Conservation (phyloP, 2,113 vertebrate genomes). For the Uria lomvia region DNA sequence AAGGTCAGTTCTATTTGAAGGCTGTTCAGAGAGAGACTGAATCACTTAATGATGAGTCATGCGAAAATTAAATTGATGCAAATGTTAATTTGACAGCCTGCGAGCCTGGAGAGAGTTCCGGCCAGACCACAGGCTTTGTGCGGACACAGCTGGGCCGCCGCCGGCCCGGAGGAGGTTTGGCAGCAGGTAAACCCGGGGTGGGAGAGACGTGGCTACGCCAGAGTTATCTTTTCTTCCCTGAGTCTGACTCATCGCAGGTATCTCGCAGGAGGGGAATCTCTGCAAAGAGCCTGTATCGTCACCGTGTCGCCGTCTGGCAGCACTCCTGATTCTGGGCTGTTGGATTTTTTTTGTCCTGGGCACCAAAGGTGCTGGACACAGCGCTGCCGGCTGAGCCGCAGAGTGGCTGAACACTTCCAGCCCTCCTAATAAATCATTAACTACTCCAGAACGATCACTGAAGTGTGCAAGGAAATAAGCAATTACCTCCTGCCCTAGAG, state of each 20-base stretch:
- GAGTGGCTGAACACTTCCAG: not conserved
- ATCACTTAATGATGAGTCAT: slow-evolving; percentile 59
- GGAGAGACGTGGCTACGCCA: not conserved
- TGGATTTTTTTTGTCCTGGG: not conserved
- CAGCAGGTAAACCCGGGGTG: not conserved
- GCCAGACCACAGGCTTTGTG: not conserved
- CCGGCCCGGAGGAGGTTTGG: not conserved
- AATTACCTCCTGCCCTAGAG: slow-evolving; percentile 55
- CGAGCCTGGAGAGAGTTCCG: not conserved
- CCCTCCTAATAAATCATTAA: slow-evolving; percentile 44
- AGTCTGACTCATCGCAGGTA: not conserved
- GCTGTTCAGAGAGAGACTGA: slow-evolving; percentile 26
- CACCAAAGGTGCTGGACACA: not conserved
- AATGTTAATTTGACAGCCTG: slow-evolving; percentile 39
- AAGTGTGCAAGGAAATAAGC: slow-evolving; percentile 34
- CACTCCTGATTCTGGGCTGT: not conserved
- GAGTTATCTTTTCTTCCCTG: not conserved
- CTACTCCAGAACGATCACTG: not conserved
- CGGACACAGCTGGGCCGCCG: not conserved
- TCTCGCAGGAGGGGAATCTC: not conserved
- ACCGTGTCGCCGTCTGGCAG: not conserved
- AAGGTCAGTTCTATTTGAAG: slow-evolving; percentile 57
- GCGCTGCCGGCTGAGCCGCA: not conserved
- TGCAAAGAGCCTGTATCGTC: not conserved
- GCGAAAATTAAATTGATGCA: slow-evolving; percentile 54